Percentiles rank a stretch among this genome's conserved stretches.
Conservation (phyloP, 2,797 vertebrate genomes). For the Sebastes steindachneri region DNA sequence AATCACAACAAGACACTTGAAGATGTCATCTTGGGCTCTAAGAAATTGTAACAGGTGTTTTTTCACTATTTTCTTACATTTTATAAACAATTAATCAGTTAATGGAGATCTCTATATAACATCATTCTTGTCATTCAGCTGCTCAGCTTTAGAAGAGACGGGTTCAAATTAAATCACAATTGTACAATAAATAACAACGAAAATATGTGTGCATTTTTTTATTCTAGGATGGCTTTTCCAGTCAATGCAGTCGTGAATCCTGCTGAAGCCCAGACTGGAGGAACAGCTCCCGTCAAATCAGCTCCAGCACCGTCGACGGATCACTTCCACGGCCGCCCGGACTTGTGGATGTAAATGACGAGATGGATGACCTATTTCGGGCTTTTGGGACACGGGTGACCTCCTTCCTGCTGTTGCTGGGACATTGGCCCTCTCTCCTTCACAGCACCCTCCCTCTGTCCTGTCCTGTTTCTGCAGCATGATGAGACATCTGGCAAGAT, state of each 20-base stretch:
- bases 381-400: constrained; percentile 14
- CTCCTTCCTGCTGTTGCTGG: constrained; percentile 34
- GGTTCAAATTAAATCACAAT: not conserved
- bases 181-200: not conserved
- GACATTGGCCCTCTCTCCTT: constrained; percentile 22
- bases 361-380: constrained; percentile 42
- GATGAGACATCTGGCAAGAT: constrained; percentile 15
- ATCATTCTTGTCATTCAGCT: not conserved
- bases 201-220: not conserved
- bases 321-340: not conserved
- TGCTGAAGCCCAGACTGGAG: constrained; percentile 1
- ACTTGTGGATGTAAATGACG: constrained; percentile 20
- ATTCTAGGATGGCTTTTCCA: constrained; percentile 27
- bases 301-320: not conserved
- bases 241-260: not conserved
- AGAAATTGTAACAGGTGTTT: not conserved
- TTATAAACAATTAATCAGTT: not conserved
- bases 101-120: not conserved
- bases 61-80: not conserved
- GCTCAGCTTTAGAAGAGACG: not conserved
- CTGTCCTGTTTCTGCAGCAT: constrained; percentile 32
- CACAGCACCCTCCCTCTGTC: not conserved
- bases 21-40: not conserved
- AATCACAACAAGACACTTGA: not conserved
- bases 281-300: not conserved